A percentile compares a stretch with the other conserved stretches of the same genome.
Conservation (phyloP, 2,888 invertebrate genomes). For the Antitype chi region DNA sequence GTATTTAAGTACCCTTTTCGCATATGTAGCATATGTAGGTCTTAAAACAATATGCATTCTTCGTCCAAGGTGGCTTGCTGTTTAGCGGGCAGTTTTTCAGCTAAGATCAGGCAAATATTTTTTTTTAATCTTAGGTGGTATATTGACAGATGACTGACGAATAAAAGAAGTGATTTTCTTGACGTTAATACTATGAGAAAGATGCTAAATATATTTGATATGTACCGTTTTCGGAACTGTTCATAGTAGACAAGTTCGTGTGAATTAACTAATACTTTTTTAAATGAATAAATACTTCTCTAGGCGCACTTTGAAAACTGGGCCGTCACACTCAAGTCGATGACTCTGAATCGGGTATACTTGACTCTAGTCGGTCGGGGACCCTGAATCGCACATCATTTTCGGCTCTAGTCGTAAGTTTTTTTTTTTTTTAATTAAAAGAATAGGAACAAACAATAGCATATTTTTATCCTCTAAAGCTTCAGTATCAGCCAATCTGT, state of each 20-base stretch:
- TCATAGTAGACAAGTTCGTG: not conserved
- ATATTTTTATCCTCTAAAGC: slow-evolving; percentile 2
- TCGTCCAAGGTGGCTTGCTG: not conserved
- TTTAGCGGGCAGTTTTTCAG: not conserved
- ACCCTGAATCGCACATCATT: not conserved
- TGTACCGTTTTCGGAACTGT: not conserved
- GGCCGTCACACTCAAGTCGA: not conserved
- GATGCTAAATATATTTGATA: too few relatives aligned
- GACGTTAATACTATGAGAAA: not conserved
- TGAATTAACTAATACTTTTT: not conserved
- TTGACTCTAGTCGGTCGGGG: not conserved
- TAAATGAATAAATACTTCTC: not conserved
- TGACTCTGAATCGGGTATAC: not conserved
- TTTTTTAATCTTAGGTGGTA: not conserved
- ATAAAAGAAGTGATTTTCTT: not conserved
- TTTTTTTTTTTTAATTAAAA: not conserved
- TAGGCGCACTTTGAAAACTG: not conserved
- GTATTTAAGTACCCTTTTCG: too few relatives aligned
- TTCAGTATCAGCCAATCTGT: not conserved
- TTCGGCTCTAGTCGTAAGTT: not conserved
- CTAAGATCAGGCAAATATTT: not conserved
- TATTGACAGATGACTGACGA: not conserved
- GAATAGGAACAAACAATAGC: not conserved
- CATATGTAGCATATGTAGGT: too few relatives aligned
- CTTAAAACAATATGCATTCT: not conserved